phyloP scores from a whole-genome alignment of 2,888 invertebrate genomes.

The Orthosia incerta region DNA sequence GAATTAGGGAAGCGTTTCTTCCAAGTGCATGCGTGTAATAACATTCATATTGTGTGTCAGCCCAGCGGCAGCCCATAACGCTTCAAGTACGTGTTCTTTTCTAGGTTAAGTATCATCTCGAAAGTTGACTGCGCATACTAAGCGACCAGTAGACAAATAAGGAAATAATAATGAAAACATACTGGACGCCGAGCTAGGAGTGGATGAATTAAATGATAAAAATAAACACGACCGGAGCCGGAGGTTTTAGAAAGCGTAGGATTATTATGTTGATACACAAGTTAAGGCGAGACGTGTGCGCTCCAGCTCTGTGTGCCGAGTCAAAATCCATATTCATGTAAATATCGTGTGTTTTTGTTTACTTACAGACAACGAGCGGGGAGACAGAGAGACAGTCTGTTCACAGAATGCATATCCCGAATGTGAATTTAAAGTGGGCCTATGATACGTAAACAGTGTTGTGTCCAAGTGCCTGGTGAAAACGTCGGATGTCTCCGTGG shows the following conservation, averaged over 20 bases:
- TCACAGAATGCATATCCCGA: slow-evolving; percentile 39
- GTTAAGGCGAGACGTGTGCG: slow-evolving; percentile 30
- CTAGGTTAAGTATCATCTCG: slow-evolving; percentile 80
- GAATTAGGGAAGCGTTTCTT: slow-evolving; percentile 63
- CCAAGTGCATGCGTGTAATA: slow-evolving; percentile 40
- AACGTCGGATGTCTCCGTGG: slow-evolving; percentile 7
- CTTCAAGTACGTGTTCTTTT: slow-evolving; percentile 66
- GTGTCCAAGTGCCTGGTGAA: slow-evolving; percentile 32
- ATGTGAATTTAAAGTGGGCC: slow-evolving; percentile 26
- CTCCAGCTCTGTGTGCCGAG: slow-evolving; percentile 34
- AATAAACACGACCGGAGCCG: slow-evolving; percentile 58
- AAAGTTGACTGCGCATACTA: slow-evolving; percentile 79
- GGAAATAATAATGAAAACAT: slow-evolving; percentile 79
- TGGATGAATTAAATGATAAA: slow-evolving; percentile 71
- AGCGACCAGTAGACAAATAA: slow-evolving; percentile 75
- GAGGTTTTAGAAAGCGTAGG: slow-evolving; percentile 62
- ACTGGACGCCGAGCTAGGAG: slow-evolving; percentile 67
- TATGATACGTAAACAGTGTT: slow-evolving; percentile 24
- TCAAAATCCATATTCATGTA: slow-evolving; percentile 64
- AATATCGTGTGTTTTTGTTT: slow-evolving; percentile 64
- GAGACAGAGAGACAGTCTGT: slow-evolving; percentile 39
- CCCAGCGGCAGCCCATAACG: slow-evolving; percentile 61
- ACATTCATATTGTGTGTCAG: slow-evolving; percentile 53
- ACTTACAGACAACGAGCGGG: slow-evolving; percentile 47
- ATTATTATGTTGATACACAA: slow-evolving; percentile 52